Evolutionary conservation across 1,140 invertebrate species (phyloP).

Genomic region (Zaprionus tsacasi): DNA sequence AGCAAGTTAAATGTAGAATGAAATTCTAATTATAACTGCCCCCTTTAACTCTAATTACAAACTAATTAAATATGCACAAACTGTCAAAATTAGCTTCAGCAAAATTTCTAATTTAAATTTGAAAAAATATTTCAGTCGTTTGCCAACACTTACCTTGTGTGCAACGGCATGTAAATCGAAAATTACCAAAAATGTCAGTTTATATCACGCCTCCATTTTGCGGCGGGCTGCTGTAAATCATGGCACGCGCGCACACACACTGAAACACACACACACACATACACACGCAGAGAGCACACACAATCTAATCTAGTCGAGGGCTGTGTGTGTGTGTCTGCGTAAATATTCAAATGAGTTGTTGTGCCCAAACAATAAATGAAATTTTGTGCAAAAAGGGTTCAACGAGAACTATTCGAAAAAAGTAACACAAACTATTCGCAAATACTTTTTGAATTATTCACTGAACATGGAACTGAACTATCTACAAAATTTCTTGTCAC

Average conservation of each 20-base stretch:
- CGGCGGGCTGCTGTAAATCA: conserved; percentile 61
- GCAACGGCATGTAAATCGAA: conserved; percentile 77
- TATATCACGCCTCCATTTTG: conserved; percentile 57
- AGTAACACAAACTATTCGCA: conserved; percentile 4
- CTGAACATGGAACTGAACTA: not conserved
- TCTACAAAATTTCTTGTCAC: conserved; percentile 4
- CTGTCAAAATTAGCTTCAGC: not conserved
- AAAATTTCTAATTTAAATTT: not conserved
- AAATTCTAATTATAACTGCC: not conserved
- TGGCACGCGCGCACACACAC: conserved; percentile 32
- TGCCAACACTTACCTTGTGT: conserved; percentile 59
- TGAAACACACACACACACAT: conserved; percentile 19
- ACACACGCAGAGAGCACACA: conserved; percentile 23
- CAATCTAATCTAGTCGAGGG: conserved; percentile 43
- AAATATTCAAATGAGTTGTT: conserved; percentile 73
- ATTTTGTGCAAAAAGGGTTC: not conserved
- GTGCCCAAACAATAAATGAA: conserved; percentile 38
- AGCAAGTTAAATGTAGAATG: too few species aligned
- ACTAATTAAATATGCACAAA: not conserved
- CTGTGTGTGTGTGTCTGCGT: conserved; percentile 9
- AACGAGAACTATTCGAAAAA: not conserved
- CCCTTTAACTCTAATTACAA: not conserved
- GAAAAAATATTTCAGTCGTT: not conserved
- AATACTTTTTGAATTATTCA: not conserved
- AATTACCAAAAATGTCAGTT: conserved; percentile 76